Evolutionary conservation across 2,888 invertebrate genomes (phyloP).

Genomic region (Teleogryllus oceanicus): DNA sequence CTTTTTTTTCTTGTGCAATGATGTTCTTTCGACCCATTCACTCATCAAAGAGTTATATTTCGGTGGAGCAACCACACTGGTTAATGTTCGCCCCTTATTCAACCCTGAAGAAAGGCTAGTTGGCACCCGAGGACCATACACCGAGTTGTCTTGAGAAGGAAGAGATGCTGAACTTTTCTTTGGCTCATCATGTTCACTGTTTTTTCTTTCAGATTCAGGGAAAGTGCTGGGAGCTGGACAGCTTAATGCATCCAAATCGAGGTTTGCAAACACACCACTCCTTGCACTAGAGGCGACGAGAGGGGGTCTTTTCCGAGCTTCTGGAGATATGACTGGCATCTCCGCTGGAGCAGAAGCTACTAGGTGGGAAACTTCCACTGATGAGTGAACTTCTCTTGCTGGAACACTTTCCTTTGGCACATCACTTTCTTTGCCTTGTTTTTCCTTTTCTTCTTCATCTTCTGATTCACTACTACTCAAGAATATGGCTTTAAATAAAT

Average conservation of each 20-base stretch:
- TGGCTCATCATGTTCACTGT: neutral
- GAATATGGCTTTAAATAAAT: slow-evolving; percentile 88
- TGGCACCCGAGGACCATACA: slow-evolving; percentile 32
- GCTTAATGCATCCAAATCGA: slow-evolving; percentile 55
- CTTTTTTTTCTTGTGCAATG: slow-evolving; percentile 26
- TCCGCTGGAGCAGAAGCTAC: neutral
- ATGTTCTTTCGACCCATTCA: slow-evolving; percentile 32
- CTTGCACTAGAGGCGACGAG: neutral
- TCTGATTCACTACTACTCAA: slow-evolving; percentile 68
- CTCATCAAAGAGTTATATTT: neutral
- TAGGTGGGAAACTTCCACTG: neutral
- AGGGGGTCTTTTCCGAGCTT: neutral
- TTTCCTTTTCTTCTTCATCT: slow-evolving; percentile 52
- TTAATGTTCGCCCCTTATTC: neutral
- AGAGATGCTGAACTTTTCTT: neutral
- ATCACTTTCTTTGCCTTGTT: neutral
- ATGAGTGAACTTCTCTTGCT: neutral
- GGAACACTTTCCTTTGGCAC: neutral
- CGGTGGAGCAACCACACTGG: neutral
- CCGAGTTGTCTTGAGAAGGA: neutral
- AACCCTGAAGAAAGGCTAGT: neutral
- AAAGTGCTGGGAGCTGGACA: neutral
- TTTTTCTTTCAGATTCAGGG: neutral
- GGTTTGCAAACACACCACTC: slow-evolving; percentile 65
- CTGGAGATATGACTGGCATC: neutral